phyloP scores from a whole-genome alignment of 2,888 invertebrate genomes.

The Sabellastarte sp. region DNA sequence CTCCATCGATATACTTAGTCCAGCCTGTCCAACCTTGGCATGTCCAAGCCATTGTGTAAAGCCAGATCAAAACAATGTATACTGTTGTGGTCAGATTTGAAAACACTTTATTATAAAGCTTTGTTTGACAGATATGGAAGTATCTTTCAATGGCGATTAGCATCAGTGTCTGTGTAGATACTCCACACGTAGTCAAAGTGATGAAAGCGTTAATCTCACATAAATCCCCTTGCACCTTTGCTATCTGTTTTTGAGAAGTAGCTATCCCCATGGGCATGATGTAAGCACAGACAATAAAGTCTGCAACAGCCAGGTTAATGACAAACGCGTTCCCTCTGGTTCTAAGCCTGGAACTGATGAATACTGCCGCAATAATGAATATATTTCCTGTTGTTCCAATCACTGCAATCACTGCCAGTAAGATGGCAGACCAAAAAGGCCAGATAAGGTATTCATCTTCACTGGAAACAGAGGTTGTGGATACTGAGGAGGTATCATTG shows the following conservation, averaged over 20 bases:
- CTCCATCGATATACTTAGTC: neutral
- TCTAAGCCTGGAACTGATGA: neutral
- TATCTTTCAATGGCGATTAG: neutral
- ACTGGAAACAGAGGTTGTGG: too few relatives aligned
- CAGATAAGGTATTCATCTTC: too few relatives aligned
- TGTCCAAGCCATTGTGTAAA: neutral
- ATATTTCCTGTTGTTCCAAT: neutral
- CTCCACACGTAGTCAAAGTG: neutral
- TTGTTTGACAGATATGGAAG: neutral
- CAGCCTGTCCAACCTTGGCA: neutral
- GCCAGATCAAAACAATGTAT: neutral
- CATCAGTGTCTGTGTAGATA: neutral
- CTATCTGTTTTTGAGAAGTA: neutral
- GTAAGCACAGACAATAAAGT: neutral
- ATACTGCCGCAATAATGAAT: neutral
- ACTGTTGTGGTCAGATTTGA: neutral
- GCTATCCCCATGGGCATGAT: neutral
- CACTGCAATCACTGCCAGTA: neutral
- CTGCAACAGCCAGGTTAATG: neutral
- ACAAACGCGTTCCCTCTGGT: neutral
- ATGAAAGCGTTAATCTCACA: neutral
- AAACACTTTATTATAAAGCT: neutral
- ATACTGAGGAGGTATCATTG: too few relatives aligned
- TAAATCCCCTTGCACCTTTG: neutral
- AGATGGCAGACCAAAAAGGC: too few relatives aligned